Conservation (phyloP, 2,797 vertebrate genomes). For the Onychomys leucogaster region DNA sequence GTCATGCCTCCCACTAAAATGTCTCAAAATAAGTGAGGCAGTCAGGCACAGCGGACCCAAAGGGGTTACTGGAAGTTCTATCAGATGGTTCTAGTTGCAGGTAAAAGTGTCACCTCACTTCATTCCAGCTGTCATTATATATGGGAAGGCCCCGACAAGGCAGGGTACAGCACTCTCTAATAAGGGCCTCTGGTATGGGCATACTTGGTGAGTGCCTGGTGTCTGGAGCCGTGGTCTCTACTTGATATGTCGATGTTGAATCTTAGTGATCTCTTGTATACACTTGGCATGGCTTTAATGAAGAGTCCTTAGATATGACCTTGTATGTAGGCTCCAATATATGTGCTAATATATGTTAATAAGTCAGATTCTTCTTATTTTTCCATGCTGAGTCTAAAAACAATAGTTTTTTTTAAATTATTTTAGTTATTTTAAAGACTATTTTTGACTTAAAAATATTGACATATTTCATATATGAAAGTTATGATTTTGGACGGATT, state of each 20-base stretch:
- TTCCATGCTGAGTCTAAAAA: neutral
- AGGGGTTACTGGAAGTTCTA: neutral
- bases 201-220: neutral
- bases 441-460: neutral
- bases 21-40: neutral
- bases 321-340: neutral
- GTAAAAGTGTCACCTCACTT: neutral
- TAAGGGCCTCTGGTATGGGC: too few relatives aligned
- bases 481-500: neutral
- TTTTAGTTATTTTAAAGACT: neutral
- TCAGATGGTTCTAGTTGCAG: neutral
- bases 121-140: neutral
- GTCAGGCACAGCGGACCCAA: neutral
- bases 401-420: neutral
- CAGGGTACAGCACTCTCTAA: neutral
- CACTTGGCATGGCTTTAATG: neutral
- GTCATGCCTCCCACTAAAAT: neutral
- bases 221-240: neutral
- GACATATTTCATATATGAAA: neutral
- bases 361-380: constrained; percentile 3
- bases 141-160: neutral
- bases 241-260: neutral
- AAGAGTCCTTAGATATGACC: neutral
- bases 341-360: neutral
- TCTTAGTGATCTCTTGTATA: neutral